Evolutionary conservation across 2,797 vertebrate species (phyloP).

Genomic region (Oreochromis mossambicus): DNA sequence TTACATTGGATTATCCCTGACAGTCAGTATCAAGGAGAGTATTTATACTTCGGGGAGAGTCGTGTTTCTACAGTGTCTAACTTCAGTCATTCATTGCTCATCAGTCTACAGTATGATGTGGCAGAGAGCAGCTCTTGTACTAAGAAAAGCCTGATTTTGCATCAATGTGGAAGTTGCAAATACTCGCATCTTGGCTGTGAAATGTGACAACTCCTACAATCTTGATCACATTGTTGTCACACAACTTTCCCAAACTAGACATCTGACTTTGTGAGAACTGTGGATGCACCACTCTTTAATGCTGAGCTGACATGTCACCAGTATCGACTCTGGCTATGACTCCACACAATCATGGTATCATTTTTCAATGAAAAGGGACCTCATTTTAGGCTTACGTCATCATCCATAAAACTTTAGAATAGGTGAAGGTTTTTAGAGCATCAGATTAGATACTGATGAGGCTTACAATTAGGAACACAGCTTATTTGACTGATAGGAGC

Average conservation of each 20-base stretch:
- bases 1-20: conserved; percentile 22
- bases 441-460: background rate
- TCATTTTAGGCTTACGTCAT: background rate
- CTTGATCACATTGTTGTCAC: accelerated
- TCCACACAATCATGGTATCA: background rate
- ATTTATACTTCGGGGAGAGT: background rate
- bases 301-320: background rate
- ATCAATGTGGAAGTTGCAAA: background rate
- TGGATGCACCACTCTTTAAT: background rate
- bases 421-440: background rate
- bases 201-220: background rate
- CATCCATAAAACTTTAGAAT: background rate
- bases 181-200: background rate
- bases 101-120: background rate
- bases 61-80: background rate
- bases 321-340: background rate
- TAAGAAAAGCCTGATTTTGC: background rate
- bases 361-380: background rate
- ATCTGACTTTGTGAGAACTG: background rate
- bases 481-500: background rate
- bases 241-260: background rate
- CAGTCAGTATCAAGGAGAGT: background rate
- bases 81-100: background rate
- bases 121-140: background rate
- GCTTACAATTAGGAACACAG: background rate